Evolutionary conservation across 2,888 invertebrate species (phyloP), one percentile per base, ranked within the genome.

Genomic region (Belgica antarctica): DNA sequence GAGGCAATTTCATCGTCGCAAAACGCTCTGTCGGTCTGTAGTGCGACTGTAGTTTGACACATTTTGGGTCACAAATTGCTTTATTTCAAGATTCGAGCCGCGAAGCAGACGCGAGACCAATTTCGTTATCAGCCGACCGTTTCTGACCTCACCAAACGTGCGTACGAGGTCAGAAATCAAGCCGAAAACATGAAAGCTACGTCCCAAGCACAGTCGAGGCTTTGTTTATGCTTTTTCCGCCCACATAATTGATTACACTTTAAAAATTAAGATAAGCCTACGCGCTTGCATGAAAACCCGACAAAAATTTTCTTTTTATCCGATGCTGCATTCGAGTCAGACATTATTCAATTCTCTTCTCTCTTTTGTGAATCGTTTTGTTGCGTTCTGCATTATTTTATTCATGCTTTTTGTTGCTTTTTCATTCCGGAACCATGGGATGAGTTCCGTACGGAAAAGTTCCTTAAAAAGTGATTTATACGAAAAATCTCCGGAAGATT

Each of bases 11-110:
- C 10, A 41, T 41, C 41, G 15, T 41, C 41, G 10, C 41, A 41
- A 41, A 41, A 10, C 41, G 15, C n/a, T 41, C 41, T 41, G n/a
- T n/a, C n/a, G n/a, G n/a, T 41, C 15, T 41, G n/a, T 41, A 41
- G 41, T 15, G 41, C 41, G 41, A n/a, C n/a, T n/a, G n/a, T n/a
- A n/a, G n/a, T n/a, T 41, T 41, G 41, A 41, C 41, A 41, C 41
- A 41, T 41, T 41, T 41, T 41, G 41, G n/a, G 41, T 41, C 41
- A 41, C 41, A 41, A 41, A n/a, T 41, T 41, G 41, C 15, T 41
- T 41, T 12, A 41, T 15, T 41, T n/a, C 10, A n/a, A 5, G 41
- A 41, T 15, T 10, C 41, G 12, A 3, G 41, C 12, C 41, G 10
- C 31, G 2, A 41, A 41, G 41, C 12, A 41, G n/a, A n/a, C n/a